Base-by-base conservation (phyloP, 2,113 vertebrate genomes). In the Leucopsar rothschildi region DNA sequence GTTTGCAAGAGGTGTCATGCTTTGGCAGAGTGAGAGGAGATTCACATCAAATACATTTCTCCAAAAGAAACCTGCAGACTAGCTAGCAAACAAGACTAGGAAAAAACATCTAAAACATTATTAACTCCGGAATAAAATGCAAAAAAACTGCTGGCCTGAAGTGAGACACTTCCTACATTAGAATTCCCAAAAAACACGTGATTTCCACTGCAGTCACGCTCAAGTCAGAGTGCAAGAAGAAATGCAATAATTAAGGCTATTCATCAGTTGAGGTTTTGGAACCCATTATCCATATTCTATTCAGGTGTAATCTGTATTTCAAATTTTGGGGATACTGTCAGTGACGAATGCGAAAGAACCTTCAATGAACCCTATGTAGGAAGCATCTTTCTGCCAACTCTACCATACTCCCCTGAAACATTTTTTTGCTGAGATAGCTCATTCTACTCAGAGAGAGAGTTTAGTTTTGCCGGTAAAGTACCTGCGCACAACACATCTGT, bases 401-500 rank as follows among this genome's bases (percentile, higher is more conserved):
- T 53, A 8, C 15, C 60, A 16, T 8, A 55, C 7, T 70, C 5
- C 16, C 8, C 39, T 10, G 3, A 72, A 57, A 49, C 5, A 6
- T 14, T 27, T 27, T 21, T 85, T 79, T 79, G 6, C 71, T 69
- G 17, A 17, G 21, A 77, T 27, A 69, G 31, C 12, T 92, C 19
- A 13, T 61, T 76, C 42, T 61, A 13, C 39, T 70, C 8, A 8
- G 15, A 15, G 25, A 57, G 80, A 61, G 12, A 33, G 20, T 56
- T 83, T 37, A 28, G 37, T 45, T 92, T 65, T 91, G 68, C 28
- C 55, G 31, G 49, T 63, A 39, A 92, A 77, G 50, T n/a, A 86
- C 52, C 59, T 37, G 60, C 50, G 55, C 45, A 44, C 28, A 68
- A 55, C 52, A 61, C 13, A 75, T 15, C 72, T 52, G 16, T 29